These are phyloP conservation scores for Patagioenas fasciata DNA, from an alignment of 2,113 vertebrate genomes.

Conservation along the genomic window DNA sequence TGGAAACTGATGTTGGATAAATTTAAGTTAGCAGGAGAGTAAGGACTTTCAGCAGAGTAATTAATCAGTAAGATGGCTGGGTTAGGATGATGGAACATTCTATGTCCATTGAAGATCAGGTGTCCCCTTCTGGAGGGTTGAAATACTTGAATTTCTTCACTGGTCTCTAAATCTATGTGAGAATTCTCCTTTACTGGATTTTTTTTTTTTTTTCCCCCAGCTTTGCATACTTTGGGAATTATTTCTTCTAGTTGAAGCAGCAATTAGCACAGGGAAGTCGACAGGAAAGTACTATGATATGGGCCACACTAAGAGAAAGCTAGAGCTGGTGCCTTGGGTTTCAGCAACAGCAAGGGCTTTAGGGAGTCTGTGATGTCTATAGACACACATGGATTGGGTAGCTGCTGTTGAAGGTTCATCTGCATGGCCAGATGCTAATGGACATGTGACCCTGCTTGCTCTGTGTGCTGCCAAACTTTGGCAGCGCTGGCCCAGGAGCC, in stretches of 20 bases:
- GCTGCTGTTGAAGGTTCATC: neutral
- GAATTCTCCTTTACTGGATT: neutral
- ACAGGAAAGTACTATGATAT: neutral
- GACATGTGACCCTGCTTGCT: accelerated
- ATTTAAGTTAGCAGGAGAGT: neutral
- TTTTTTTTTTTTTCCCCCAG: neutral
- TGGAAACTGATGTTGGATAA: neutral
- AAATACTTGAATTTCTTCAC: neutral
- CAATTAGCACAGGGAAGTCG: neutral
- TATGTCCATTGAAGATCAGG: neutral
- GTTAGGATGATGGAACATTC: neutral
- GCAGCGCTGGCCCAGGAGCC: neutral
- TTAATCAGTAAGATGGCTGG: neutral
- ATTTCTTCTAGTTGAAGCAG: neutral
- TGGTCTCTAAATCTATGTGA: neutral
- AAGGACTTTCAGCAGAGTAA: neutral
- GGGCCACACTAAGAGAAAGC: neutral
- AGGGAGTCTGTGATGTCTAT: neutral
- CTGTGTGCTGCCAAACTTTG: neutral
- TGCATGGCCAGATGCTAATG: neutral
- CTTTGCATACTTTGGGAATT: neutral
- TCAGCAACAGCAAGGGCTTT: neutral
- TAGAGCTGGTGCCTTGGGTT: neutral
- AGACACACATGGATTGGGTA: neutral
- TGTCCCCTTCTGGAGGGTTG: neutral